A percentile compares a stretch with the other conserved stretches of the same genome.
Conservation (phyloP, 2,797 vertebrate species). For the Oceanodroma leucorhoa region DNA sequence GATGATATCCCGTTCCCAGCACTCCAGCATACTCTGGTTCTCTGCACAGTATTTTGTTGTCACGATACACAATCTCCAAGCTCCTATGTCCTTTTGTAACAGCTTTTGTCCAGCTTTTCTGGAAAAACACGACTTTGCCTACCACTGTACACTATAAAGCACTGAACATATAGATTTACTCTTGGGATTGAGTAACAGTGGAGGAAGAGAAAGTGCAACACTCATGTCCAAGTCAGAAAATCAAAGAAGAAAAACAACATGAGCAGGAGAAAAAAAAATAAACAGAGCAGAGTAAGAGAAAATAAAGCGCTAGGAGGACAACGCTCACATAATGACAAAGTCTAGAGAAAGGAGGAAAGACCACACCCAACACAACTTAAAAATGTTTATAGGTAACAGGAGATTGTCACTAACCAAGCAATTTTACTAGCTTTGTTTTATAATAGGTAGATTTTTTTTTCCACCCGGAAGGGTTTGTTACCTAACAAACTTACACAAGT, state of each 20-base stretch:
- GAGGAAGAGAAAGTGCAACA: not conserved
- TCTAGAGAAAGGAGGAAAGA: not conserved
- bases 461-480: not conserved
- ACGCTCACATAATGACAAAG: not conserved
- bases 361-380: not conserved
- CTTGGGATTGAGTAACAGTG: not conserved
- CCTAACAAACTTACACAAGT: not conserved
- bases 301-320: not conserved
- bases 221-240: not conserved
- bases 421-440: not conserved
- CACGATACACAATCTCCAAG: not conserved
- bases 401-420: not conserved
- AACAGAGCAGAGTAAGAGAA: not conserved
- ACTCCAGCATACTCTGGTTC: not conserved
- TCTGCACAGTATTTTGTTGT: not conserved
- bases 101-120: not conserved
- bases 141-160: not conserved
- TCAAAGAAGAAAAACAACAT: not conserved
- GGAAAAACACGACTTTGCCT: not conserved
- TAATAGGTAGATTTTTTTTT: not conserved
- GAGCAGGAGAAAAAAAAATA: not conserved
- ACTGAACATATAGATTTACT: not conserved
- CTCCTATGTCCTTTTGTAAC: not conserved
- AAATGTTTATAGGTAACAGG: not conserved
- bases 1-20: not conserved